Base-by-base conservation (phyloP, 1,140 invertebrate species). In the Heliconius hermathena region DNA sequence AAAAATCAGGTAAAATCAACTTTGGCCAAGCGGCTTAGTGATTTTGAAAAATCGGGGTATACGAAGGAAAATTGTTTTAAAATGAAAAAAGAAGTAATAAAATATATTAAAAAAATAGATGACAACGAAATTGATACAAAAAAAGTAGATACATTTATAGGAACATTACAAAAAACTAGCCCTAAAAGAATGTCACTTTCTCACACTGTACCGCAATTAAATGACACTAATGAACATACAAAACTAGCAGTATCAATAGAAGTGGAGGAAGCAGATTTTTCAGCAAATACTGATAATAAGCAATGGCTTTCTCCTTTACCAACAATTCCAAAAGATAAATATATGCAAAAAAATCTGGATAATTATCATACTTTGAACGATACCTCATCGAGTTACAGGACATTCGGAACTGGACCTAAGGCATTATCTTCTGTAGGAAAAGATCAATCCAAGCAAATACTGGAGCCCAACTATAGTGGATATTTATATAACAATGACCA, bases 41-140 rank as follows among this genome's bases (percentile, higher is more conserved):
- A 87, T 33, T 54, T 88, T 11, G 83, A 87, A 82, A 84, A 79
- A 74, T 73, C 54, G 13, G 87, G 86, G 8, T 78, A 84, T 71
- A 83, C 71, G 52, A 29, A 46, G 36, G 71, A 76, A 33, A 86
- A 81, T 54, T 75, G 84, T 71, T 22, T 57, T 11, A 86, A 85
- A 80, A 89, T 89, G 76, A 88, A 82, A 78, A 29, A 79, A 41
- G 85, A 87, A 78, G 83, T 90, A n/a, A 70, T 38, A 9, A 86
- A 77, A 78, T 80, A 71, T 54, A 33, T 89, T 3, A 84, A 79
- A 52, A 89, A 87, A 74, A 29, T 88, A 22, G 36, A 78, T 38
- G 79, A 76, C 46, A 77, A 80, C 11, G 66, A 46, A 46, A 46
- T 88, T 13, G 80, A 82, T 60, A 38, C 41, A 13, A 36, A 81